These are phyloP conservation scores for Tyria jacobaeae DNA, from an alignment of 2,888 invertebrate species.

Conservation along the genomic window DNA sequence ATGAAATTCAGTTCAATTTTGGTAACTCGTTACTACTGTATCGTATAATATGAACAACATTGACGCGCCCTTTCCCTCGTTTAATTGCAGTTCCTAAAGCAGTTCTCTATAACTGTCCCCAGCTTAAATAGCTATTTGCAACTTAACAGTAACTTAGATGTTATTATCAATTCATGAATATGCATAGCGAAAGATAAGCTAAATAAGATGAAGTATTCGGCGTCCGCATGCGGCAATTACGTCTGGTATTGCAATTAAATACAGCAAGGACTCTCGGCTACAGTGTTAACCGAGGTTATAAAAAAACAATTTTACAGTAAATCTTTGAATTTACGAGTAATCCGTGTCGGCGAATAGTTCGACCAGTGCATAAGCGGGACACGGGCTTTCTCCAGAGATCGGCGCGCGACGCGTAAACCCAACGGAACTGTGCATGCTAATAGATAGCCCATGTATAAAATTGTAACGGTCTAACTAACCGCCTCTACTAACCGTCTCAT, in stretches of 20 bases:
- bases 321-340: conserved; percentile 73
- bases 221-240: conserved; percentile 63
- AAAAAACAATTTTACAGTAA: conserved; percentile 68
- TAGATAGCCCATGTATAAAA: conserved; percentile 77
- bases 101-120: conserved; percentile 53
- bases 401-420: conserved; percentile 66
- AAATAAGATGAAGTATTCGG: conserved; percentile 67
- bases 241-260: conserved; percentile 64
- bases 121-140: conserved; percentile 55
- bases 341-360: conserved; percentile 68
- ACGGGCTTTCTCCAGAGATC: conserved; percentile 77
- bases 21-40: neutral
- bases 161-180: conserved; percentile 69
- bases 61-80: conserved; percentile 32
- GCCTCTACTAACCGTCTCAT: conserved; percentile 65
- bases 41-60: conserved; percentile 13
- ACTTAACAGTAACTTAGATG: conserved; percentile 58
- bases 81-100: conserved; percentile 47
- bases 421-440: conserved; percentile 80
- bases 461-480: conserved; percentile 81
- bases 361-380: conserved; percentile 71
- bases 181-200: conserved; percentile 65
- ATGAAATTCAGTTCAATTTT: neutral
- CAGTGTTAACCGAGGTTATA: conserved; percentile 64
- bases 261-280: conserved; percentile 63